phyloP scores from a whole-genome alignment of 2,888 invertebrate species.

The Eristalis tenax region DNA sequence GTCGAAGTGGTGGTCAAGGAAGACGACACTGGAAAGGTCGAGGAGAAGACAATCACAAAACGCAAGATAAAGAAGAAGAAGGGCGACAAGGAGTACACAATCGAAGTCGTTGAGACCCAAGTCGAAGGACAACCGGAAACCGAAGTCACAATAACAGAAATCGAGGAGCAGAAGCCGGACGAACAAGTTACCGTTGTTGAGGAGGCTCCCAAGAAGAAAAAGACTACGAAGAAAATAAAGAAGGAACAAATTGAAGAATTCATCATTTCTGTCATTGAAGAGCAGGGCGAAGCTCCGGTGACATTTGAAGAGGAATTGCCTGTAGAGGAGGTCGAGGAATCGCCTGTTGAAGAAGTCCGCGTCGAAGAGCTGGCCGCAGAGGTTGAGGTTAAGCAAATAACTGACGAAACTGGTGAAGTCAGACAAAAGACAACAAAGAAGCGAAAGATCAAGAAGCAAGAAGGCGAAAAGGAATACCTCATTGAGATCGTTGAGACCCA shows the following conservation, averaged over 20 bases:
- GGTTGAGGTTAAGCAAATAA: slow-evolving; percentile 75
- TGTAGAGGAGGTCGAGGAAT: slow-evolving; percentile 50
- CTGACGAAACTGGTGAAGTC: slow-evolving; percentile 72
- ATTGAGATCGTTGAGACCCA: slow-evolving; percentile 76
- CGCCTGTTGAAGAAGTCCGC: slow-evolving; percentile 72
- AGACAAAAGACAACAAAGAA: slow-evolving; percentile 75
- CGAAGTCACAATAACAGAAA: slow-evolving; percentile 52
- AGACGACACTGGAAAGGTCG: not conserved
- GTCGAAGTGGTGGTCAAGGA: slow-evolving; percentile 68
- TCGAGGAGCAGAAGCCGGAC: slow-evolving; percentile 74
- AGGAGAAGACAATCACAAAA: slow-evolving; percentile 6
- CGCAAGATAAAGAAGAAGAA: not conserved
- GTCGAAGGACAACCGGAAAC: slow-evolving; percentile 70
- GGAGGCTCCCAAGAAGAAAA: slow-evolving; percentile 72
- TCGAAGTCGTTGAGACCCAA: slow-evolving; percentile 30
- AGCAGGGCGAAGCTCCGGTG: slow-evolving; percentile 72
- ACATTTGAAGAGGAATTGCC: slow-evolving; percentile 1
- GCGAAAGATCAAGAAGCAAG: slow-evolving; percentile 76
- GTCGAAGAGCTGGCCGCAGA: slow-evolving; percentile 79
- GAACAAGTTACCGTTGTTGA: slow-evolving; percentile 77
- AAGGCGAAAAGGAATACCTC: slow-evolving; percentile 75
- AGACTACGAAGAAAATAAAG: slow-evolving; percentile 74
- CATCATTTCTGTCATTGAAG: slow-evolving; percentile 73
- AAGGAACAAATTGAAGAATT: slow-evolving; percentile 75
- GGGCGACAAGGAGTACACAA: slow-evolving; percentile 1